These are phyloP conservation scores for Brachyhypopomus occidentalis DNA, from an alignment of 2,113 vertebrate genomes.

Conservation along the genomic window DNA sequence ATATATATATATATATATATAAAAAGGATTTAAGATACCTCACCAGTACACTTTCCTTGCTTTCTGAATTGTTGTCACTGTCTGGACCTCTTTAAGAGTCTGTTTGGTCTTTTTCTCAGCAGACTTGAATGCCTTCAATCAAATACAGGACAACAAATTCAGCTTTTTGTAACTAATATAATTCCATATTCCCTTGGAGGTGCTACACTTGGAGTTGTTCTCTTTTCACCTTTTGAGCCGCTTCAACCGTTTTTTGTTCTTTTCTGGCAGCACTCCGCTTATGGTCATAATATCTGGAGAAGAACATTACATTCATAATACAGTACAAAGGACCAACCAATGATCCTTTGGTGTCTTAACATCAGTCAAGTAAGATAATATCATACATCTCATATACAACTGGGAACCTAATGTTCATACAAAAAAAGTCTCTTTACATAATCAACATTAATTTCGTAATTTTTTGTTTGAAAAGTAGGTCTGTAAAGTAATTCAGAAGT, in stretches of 20 bases:
- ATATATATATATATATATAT: not conserved
- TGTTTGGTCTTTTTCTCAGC: conserved; percentile 98
- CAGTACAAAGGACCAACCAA: not conserved
- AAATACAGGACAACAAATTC: not conserved
- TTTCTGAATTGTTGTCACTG: conserved; percentile 94
- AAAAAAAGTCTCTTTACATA: too few relatives aligned
- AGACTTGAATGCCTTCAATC: conserved; percentile 89
- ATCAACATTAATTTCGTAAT: too few relatives aligned
- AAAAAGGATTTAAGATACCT: too few relatives aligned
- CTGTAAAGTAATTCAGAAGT: too few relatives aligned
- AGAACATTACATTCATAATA: conserved; percentile 6
- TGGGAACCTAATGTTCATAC: not conserved
- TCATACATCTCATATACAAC: not conserved
- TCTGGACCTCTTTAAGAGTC: conserved; percentile 95
- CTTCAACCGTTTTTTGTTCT: conserved; percentile 96
- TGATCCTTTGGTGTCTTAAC: not conserved
- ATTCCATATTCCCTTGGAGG: not conserved
- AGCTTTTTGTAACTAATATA: not conserved
- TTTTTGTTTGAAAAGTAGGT: too few relatives aligned
- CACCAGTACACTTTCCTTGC: conserved; percentile 98
- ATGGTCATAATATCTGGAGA: conserved; percentile 90
- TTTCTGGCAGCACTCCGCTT: conserved; percentile 93
- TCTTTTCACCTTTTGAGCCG: conserved; percentile 86
- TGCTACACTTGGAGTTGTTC: not conserved
- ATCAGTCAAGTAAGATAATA: not conserved